Evolutionary conservation across 2,888 invertebrate species (phyloP), one percentile per base, ranked within the genome.

Genomic region (Eumerus sabulonum): DNA sequence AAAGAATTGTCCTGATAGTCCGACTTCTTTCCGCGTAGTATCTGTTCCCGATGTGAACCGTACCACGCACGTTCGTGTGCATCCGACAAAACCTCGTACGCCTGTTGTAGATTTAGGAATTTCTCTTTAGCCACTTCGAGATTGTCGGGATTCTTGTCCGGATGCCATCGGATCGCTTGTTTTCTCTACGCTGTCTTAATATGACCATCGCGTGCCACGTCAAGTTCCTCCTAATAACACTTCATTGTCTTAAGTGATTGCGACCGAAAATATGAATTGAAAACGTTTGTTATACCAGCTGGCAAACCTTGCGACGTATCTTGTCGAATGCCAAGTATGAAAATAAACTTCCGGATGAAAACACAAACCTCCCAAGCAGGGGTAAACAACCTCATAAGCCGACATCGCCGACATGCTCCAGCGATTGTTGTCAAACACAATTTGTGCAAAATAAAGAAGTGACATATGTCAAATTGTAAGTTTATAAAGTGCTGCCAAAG

Each of bases 41-140:
- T 95, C 82, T 96, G 96, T 81, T 98, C 98, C 42, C 98, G 91
- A 86, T 99, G 98, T 84, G 95, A 95, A 86, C 98, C 98, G 89
- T 98, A 98, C 96, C 98, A 99, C 1, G 97, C 94, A 85, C 98
- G 91, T 88, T 99, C 99, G 85, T 98, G 97, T 0, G 94, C 92
- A 90, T 99, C 98, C 81, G 94, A 95, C 0, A 99, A 90, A 0
- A 98, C 95, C 88, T 98, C 98, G 88, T 98, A 99, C 0, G 99
- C 99, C 88, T 98, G 98, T 87, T 99, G 98, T 1, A 99, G 93
- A 0, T 95, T 87, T 86, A 96, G 96, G 89, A 99, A 99, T 84
- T 96, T 94, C 86, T 95, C 94, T 84, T 97, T 98, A 0, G 98
- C 97, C 85, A 94, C 94, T 13, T 94, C 94, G 1, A 92, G 87